These are phyloP conservation scores for Portevinia maculata DNA, from an alignment of 2,888 invertebrate species.

Conservation along the genomic window DNA sequence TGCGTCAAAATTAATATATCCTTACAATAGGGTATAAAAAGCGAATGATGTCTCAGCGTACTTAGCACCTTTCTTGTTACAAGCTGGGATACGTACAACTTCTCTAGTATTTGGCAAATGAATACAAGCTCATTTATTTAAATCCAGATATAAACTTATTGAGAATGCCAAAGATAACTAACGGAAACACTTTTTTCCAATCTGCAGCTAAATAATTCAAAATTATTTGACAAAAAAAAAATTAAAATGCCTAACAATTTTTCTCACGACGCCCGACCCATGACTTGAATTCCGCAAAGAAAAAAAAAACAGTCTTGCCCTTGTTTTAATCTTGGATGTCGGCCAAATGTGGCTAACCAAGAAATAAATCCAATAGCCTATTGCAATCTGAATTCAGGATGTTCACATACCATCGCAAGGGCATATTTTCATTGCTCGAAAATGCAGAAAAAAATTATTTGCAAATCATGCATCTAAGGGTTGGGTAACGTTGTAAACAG, in stretches of 20 bases:
- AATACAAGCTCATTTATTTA: too few species aligned
- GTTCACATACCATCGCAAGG: neutral
- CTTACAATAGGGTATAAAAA: too few species aligned
- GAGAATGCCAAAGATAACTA: neutral
- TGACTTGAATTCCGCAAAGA: conserved; percentile 9
- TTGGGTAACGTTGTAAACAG: conserved; percentile 10
- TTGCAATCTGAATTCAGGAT: neutral
- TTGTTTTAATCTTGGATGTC: neutral
- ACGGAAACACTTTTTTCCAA: too few species aligned
- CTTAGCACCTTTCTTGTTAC: too few species aligned
- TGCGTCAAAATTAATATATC: too few species aligned
- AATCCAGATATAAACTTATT: too few species aligned
- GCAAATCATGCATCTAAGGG: conserved; percentile 6
- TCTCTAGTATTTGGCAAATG: too few species aligned
- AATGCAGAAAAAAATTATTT: conserved; percentile 11
- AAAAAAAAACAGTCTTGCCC: neutral
- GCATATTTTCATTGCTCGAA: neutral
- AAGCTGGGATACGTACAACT: too few species aligned
- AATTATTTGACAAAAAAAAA: neutral
- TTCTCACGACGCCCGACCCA: conserved; percentile 25
- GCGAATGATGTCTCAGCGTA: too few species aligned
- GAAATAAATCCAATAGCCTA: neutral
- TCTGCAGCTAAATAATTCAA: neutral
- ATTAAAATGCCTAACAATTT: neutral
- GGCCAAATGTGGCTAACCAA: neutral